phyloP scores from a whole-genome alignment of 2,113 vertebrate genomes.

The Callipepla californica region DNA sequence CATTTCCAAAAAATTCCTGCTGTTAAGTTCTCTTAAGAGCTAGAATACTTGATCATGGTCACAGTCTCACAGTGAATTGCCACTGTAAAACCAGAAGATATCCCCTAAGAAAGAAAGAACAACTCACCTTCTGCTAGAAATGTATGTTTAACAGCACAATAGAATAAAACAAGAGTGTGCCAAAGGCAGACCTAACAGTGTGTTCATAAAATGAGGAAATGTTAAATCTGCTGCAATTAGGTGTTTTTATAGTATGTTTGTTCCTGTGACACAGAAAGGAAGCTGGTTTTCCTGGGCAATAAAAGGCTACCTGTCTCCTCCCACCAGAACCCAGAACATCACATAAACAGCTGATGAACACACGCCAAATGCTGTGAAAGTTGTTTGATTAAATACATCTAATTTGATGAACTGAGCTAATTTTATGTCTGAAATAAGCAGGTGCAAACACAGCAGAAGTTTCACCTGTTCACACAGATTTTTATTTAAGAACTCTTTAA shows the following conservation, averaged over 20 bases:
- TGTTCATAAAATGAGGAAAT: constrained; percentile 42
- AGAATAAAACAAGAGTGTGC: not conserved
- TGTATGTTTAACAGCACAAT: not conserved
- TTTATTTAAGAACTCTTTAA: not conserved
- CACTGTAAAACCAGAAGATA: not conserved
- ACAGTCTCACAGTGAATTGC: not conserved
- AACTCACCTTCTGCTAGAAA: not conserved
- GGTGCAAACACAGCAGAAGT: not conserved
- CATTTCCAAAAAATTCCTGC: not conserved
- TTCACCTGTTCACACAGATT: not conserved
- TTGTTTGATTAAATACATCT: not conserved
- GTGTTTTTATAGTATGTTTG: constrained; percentile 27
- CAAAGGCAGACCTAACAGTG: not conserved
- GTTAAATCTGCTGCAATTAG: constrained; percentile 7
- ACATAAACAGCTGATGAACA: not conserved
- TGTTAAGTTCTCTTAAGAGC: not conserved
- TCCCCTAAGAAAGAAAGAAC: not conserved
- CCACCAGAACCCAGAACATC: not conserved
- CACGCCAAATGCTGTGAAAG: constrained; percentile 14
- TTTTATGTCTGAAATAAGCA: not conserved
- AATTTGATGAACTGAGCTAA: not conserved
- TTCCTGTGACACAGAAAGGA: constrained; percentile 13
- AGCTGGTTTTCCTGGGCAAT: constrained; percentile 17
- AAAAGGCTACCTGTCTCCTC: not conserved
- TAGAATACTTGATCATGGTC: not conserved